Percentiles rank a stretch among this genome's conserved stretches.
phyloP scores from a whole-genome alignment of 2,113 vertebrate species.

The Gymnogyps californianus region DNA sequence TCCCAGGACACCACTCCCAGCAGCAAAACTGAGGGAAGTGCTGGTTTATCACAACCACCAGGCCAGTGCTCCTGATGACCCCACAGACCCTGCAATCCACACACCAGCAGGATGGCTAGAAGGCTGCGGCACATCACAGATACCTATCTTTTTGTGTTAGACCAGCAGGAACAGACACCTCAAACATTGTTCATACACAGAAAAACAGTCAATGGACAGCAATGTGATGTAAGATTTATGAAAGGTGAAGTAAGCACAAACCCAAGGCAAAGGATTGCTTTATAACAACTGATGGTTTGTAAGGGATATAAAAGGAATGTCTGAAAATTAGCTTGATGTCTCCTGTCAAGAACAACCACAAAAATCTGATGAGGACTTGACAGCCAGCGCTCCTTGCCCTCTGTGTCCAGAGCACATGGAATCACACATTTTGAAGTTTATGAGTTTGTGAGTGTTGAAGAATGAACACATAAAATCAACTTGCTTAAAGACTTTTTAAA shows the following conservation, averaged over 20 bases:
- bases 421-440: neutral
- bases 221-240: neutral
- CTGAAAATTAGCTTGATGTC: neutral
- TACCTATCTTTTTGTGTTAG: neutral
- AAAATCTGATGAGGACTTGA: neutral
- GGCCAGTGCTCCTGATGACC: neutral
- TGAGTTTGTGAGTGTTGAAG: neutral
- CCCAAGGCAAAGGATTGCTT: neutral
- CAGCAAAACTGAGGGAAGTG: neutral
- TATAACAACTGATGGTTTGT: neutral
- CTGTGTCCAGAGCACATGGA: neutral
- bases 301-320: neutral
- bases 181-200: neutral
- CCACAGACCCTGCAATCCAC: neutral
- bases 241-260: neutral
- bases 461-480: neutral
- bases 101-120: neutral
- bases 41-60: neutral
- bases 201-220: neutral
- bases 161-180: neutral
- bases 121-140: neutral
- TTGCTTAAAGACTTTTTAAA: neutral
- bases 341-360: neutral
- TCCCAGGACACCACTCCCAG: neutral
- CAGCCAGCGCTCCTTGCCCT: neutral